Conservation (phyloP, 2,888 invertebrate genomes). For the Disparrhopalites patrizii region DNA sequence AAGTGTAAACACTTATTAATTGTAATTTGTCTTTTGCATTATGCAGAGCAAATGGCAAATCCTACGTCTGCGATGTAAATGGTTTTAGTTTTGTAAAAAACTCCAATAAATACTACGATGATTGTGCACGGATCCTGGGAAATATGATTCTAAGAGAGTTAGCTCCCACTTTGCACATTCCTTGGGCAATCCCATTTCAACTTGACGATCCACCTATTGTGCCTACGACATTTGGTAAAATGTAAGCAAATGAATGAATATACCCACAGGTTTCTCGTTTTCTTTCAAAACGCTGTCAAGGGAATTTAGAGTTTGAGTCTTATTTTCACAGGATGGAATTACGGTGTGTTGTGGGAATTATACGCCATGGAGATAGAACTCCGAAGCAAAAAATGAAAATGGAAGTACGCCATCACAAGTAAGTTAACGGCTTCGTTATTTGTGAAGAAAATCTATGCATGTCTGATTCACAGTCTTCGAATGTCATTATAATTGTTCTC, state of each 20-base stretch:
- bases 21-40: conserved; percentile 20
- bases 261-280: neutral
- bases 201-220: conserved; percentile 98
- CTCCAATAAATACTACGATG: conserved; percentile 99
- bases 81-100: conserved; percentile 99
- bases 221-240: conserved; percentile 97
- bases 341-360: conserved; percentile 94
- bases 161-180: conserved; percentile 92
- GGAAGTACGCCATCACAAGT: conserved; percentile 94
- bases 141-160: conserved; percentile 95
- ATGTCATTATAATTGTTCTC: neutral
- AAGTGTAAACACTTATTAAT: neutral
- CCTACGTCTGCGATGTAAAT: conserved; percentile 99
- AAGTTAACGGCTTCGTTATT: conserved; percentile 33
- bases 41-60: conserved; percentile 90
- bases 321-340: conserved; percentile 69
- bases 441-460: neutral
- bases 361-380: conserved; percentile 96
- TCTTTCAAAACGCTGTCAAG: neutral
- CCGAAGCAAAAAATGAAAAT: conserved; percentile 99
- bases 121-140: conserved; percentile 96
- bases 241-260: too few species aligned
- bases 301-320: neutral
- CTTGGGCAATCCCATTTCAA: conserved; percentile 96
- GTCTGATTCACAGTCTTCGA: neutral